A percentile compares a stretch with the other conserved stretches of the same genome.
These are phyloP conservation scores for Parasteatoda tepidariorum DNA, from an alignment of 1,140 invertebrate species.

Conservation along the genomic window DNA sequence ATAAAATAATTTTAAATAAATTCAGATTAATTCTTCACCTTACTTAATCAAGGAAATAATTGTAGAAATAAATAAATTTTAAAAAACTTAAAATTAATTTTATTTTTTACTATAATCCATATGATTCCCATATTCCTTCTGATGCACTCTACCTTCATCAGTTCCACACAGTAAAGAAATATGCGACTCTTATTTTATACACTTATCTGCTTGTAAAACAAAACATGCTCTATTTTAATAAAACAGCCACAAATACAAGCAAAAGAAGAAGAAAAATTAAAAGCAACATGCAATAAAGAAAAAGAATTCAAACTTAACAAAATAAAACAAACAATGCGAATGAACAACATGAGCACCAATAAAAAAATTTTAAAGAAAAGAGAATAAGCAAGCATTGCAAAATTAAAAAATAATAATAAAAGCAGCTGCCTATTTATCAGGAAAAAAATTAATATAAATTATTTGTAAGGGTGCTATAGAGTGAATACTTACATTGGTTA, in stretches of 20 bases:
- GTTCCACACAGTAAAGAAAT: slow-evolving; percentile 9
- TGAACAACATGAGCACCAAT: not conserved
- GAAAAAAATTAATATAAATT: too few relatives aligned
- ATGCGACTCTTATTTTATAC: slow-evolving; percentile 24
- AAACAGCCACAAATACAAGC: slow-evolving; percentile 16
- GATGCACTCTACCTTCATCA: slow-evolving; percentile 23
- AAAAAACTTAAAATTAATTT: too few relatives aligned
- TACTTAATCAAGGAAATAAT: too few relatives aligned
- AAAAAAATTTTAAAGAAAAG: not conserved
- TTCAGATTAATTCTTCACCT: too few relatives aligned
- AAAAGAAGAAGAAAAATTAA: slow-evolving; percentile 1
- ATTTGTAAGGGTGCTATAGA: too few relatives aligned
- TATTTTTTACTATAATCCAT: too few relatives aligned
- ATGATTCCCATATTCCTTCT: not conserved
- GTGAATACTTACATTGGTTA: too few relatives aligned
- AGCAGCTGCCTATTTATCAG: too few relatives aligned
- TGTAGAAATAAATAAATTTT: too few relatives aligned
- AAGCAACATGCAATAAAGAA: not conserved
- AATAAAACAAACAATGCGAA: not conserved
- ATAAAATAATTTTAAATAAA: too few relatives aligned
- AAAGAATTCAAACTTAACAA: not conserved
- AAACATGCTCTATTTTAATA: slow-evolving; percentile 16
- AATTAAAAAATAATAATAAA: not conserved
- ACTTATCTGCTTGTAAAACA: slow-evolving; percentile 43
- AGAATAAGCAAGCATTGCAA: not conserved